Percentiles rank a stretch among this genome's conserved stretches.
Conservation (phyloP, 2,888 invertebrate genomes). For the Lycaena phlaeas region DNA sequence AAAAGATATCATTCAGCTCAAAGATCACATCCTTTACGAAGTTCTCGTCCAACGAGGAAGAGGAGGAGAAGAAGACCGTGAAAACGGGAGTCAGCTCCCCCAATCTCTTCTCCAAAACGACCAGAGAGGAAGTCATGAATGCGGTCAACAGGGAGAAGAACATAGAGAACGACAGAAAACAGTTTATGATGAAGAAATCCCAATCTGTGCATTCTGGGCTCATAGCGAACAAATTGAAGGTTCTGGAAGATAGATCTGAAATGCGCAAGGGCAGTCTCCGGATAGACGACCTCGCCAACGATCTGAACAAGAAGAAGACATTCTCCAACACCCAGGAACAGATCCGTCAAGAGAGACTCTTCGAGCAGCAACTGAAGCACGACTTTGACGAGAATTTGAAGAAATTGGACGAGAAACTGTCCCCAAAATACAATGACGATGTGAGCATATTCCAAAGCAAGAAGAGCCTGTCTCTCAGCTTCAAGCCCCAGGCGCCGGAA, state of each 20-base stretch:
- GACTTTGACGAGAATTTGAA: constrained; percentile 54
- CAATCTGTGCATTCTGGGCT: constrained; percentile 60
- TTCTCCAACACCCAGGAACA: constrained; percentile 80
- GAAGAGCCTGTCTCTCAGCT: constrained; percentile 51
- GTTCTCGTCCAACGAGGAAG: constrained; percentile 44
- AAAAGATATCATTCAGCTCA: constrained; percentile 52
- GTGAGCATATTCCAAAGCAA: constrained; percentile 42
- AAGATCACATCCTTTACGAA: constrained; percentile 50
- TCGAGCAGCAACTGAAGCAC: constrained; percentile 60
- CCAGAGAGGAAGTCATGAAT: constrained; percentile 36
- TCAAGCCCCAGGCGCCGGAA: constrained; percentile 29
- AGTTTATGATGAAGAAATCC: constrained; percentile 57
- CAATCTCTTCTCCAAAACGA: constrained; percentile 54
- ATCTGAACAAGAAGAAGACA: constrained; percentile 42
- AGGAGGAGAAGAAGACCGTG: constrained; percentile 44
- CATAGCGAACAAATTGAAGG: constrained; percentile 52
- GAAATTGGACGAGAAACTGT: background rate
- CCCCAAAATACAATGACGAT: constrained; percentile 41
- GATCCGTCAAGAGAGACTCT: constrained; percentile 75
- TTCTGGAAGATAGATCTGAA: constrained; percentile 65
- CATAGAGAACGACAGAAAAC: constrained; percentile 35
- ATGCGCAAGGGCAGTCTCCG: constrained; percentile 45
- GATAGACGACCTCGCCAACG: constrained; percentile 48
- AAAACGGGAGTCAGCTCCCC: constrained; percentile 56
- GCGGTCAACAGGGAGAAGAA: constrained; percentile 34